Conservation (phyloP, 2,113 vertebrate genomes). For the Nesogale talazaci region DNA sequence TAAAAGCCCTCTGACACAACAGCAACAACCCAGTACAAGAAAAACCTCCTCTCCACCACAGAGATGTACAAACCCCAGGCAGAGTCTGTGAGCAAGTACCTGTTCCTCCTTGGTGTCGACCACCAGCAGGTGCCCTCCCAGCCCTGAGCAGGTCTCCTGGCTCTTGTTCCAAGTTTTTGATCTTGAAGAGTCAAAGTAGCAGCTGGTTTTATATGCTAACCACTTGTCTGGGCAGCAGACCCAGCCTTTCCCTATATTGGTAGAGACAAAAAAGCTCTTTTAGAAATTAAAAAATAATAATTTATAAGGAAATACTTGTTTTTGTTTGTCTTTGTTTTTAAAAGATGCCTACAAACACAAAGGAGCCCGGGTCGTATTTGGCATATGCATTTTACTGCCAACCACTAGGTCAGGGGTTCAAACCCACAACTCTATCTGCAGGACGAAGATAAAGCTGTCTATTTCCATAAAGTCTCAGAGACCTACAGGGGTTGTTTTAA, state of each 20-base stretch:
- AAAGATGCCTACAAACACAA: neutral
- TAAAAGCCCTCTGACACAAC: neutral
- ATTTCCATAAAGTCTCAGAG: too few relatives aligned
- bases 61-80: neutral
- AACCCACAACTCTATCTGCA: too few relatives aligned
- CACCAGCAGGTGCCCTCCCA: conserved; percentile 63
- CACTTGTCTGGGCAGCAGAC: conserved; percentile 67
- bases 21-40: neutral
- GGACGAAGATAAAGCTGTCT: too few relatives aligned
- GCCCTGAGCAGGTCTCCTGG: conserved; percentile 12
- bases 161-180: neutral
- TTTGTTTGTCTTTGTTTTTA: neutral
- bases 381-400: too few relatives aligned
- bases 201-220: neutral
- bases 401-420: too few relatives aligned
- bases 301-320: neutral
- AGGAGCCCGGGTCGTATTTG: too few relatives aligned
- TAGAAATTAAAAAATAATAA: neutral
- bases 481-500: too few relatives aligned
- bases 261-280: neutral
- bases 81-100: neutral
- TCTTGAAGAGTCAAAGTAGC: conserved; percentile 48
- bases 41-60: neutral
- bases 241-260: conserved; percentile 48
- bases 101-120: conserved; percentile 48